Percentiles rank a stretch among this genome's conserved stretches.
Evolutionary conservation across 37 sponge, comb jelly and placozoan species (phyloP).

Genomic region (Hexactinellida sp.): DNA sequence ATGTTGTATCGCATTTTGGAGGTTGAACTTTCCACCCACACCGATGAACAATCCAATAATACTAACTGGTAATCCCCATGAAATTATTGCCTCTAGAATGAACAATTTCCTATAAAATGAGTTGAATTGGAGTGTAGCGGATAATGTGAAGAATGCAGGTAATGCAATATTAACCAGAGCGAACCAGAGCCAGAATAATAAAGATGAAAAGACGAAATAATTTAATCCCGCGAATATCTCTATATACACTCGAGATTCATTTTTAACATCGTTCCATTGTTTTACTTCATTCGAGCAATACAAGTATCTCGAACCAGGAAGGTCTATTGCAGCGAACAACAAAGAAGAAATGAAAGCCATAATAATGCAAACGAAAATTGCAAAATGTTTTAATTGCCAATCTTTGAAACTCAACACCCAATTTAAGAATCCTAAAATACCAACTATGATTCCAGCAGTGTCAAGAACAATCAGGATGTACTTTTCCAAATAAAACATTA

Average conservation of each 20-base stretch:
- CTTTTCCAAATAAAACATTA: not conserved
- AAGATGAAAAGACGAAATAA: not conserved
- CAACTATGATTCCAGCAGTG: not conserved
- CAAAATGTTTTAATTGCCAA: not conserved
- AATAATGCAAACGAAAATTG: not conserved
- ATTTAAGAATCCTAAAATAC: not conserved
- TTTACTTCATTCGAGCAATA: not conserved
- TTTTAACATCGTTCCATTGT: not conserved
- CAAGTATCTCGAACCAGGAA: not conserved
- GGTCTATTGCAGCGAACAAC: not conserved
- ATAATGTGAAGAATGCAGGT: no score
- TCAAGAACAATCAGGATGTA: not conserved
- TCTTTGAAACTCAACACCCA: not conserved
- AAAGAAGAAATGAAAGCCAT: not conserved
- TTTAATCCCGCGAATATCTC: no score
- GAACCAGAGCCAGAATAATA: not conserved
- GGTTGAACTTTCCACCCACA: no score
- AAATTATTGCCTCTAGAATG: no score
- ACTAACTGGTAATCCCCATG: no score
- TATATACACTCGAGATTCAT: no score
- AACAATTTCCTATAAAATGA: no score
- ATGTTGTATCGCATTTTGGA: no score
- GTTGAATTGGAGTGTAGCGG: no score
- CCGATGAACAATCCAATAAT: no score
- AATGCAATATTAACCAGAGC: not conserved